A percentile compares a stretch with the other conserved stretches of the same genome.
Conservation (phyloP, 1,140 invertebrate genomes). For the Penaeus vannamei region DNA sequence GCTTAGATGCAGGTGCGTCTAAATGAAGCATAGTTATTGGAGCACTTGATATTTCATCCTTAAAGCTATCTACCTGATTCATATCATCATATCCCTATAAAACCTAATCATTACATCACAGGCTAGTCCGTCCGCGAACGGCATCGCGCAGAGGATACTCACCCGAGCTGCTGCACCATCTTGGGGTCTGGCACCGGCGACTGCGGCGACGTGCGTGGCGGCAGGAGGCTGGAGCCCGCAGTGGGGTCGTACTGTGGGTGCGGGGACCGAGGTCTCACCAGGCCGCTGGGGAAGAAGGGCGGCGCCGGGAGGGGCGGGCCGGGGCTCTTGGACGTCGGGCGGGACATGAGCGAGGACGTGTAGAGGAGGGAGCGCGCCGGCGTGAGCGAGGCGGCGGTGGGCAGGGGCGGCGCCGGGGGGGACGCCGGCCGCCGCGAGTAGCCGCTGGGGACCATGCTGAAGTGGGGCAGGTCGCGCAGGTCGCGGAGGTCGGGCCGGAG, state of each 20-base stretch:
- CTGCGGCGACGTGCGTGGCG: slow-evolving; percentile 61
- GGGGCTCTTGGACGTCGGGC: slow-evolving; percentile 58
- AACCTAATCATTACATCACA: too few relatives aligned
- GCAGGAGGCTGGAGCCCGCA: slow-evolving; percentile 55
- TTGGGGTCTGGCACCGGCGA: slow-evolving; percentile 62
- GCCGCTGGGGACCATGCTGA: slow-evolving; percentile 45
- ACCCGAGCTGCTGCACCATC: slow-evolving; percentile 62
- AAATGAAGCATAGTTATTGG: neutral
- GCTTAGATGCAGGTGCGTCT: neutral
- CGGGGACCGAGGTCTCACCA: slow-evolving; percentile 62
- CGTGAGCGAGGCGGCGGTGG: slow-evolving; percentile 43
- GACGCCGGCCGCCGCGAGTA: slow-evolving; percentile 53
- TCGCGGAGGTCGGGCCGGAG: slow-evolving; percentile 43
- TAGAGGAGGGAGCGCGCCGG: slow-evolving; percentile 60
- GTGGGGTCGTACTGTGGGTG: slow-evolving; percentile 63
- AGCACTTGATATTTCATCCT: neutral
- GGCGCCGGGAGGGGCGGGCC: slow-evolving; percentile 50
- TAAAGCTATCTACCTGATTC: too few relatives aligned
- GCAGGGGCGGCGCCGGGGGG: slow-evolving; percentile 38
- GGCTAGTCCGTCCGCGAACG: too few relatives aligned
- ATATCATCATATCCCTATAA: too few relatives aligned
- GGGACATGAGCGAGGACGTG: slow-evolving; percentile 62
- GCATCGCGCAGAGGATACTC: neutral
- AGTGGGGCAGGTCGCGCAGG: slow-evolving; percentile 53
- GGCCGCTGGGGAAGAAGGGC: slow-evolving; percentile 53